Percentiles rank a stretch among this genome's conserved stretches.
Conservation (phyloP, 2,113 vertebrate species). For the Ciconia stormi region DNA sequence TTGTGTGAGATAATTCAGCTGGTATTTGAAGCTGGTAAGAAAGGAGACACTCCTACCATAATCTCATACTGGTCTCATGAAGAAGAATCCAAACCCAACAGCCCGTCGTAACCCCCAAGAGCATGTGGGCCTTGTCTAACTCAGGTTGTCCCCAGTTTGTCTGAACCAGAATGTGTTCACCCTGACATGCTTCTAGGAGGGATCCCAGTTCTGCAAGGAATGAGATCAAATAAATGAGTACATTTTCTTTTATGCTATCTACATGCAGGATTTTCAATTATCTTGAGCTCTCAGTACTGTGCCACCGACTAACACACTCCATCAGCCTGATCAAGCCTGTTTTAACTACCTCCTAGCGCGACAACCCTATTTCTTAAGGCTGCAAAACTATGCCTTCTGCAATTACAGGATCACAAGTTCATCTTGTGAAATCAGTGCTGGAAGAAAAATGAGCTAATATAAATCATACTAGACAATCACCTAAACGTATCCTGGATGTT, state of each 20-base stretch:
- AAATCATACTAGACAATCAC: conserved; percentile 11
- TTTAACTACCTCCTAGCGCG: background rate
- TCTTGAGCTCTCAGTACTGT: background rate
- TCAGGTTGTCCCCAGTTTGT: background rate
- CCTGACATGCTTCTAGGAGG: background rate
- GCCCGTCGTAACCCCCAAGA: background rate
- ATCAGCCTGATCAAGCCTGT: background rate
- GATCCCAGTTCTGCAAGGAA: background rate
- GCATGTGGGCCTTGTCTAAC: background rate
- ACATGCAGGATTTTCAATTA: background rate
- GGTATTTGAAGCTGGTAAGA: background rate
- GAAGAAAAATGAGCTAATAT: background rate
- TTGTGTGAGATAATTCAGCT: background rate
- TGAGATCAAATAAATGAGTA: background rate
- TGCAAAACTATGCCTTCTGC: background rate
- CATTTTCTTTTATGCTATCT: background rate
- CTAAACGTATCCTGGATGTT: background rate
- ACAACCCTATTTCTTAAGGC: background rate
- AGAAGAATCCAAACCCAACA: background rate
- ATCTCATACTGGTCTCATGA: background rate
- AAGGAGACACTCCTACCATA: background rate
- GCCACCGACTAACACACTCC: background rate
- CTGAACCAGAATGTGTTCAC: background rate
- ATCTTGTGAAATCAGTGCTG: conserved; percentile 32
- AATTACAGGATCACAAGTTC: conserved; percentile 14